A percentile compares a stretch with the other conserved stretches of the same genome.
Conservation (phyloP, 2,888 invertebrate species). For the Nymphalis c-album region DNA sequence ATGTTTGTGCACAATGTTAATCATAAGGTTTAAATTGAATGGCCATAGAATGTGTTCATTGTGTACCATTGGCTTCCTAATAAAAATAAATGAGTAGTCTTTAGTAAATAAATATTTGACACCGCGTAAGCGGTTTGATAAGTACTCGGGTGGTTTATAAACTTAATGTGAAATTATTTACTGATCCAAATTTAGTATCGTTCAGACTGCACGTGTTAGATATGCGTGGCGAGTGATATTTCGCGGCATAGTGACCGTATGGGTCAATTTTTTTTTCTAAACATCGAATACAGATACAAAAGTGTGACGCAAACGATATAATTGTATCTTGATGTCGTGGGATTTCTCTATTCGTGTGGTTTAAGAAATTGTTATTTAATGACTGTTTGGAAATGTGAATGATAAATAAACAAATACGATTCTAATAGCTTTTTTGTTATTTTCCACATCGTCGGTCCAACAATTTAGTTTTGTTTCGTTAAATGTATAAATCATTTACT, state of each 20-base stretch:
- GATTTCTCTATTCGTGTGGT: not conserved
- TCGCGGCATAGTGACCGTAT: not conserved
- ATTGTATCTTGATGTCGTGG: not conserved
- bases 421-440: conserved; percentile 4
- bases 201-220: too few species aligned
- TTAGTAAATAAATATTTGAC: too few species aligned
- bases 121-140: too few species aligned
- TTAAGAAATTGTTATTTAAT: conserved; percentile 5
- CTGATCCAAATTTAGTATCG: too few species aligned
- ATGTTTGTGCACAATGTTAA: too few species aligned
- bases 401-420: conserved; percentile 5
- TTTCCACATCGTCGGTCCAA: not conserved
- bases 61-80: too few species aligned
- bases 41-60: too few species aligned
- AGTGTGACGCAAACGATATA: not conserved
- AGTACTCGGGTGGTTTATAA: not conserved
- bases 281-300: not conserved
- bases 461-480: too few species aligned
- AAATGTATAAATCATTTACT: not conserved
- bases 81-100: too few species aligned
- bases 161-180: not conserved
- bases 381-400: conserved; percentile 1
- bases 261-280: not conserved
- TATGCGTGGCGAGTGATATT: not conserved
- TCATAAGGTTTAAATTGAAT: too few species aligned